Evolutionary conservation across 2,888 invertebrate genomes (phyloP).

Genomic region (Melieria crassipennis): DNA sequence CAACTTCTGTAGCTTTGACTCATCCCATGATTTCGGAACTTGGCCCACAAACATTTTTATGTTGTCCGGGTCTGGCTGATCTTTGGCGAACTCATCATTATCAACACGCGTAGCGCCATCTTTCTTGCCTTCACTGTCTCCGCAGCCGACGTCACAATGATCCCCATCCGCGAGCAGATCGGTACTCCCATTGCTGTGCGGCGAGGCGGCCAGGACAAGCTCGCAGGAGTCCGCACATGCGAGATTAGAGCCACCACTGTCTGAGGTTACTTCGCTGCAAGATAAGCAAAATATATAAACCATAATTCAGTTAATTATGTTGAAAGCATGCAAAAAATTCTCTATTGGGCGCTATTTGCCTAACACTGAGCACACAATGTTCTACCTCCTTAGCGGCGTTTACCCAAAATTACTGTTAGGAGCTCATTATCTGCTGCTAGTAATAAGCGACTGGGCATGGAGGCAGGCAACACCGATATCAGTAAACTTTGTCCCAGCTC

Average conservation of each 20-base stretch:
- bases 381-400: no score
- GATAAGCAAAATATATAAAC: neutral
- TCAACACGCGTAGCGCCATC: neutral
- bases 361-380: no score
- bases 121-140: neutral
- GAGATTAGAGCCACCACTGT: neutral
- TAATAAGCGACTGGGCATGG: no score
- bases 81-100: constrained; percentile 62
- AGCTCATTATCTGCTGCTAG: no score
- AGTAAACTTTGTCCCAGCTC: constrained; percentile 10
- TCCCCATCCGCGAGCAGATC: neutral
- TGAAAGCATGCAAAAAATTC: no score
- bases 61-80: constrained; percentile 95
- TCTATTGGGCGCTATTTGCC: no score
- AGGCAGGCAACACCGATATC: neutral
- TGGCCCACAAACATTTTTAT: constrained; percentile 99
- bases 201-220: neutral
- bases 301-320: no score
- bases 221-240: neutral
- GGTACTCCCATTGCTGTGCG: neutral
- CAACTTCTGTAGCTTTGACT: constrained; percentile 90
- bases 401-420: no score
- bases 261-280: constrained; percentile 16
- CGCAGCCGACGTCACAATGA: no score
- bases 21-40: constrained; percentile 96